Evolutionary conservation across 2,797 vertebrate genomes (phyloP).

Genomic region (Valencia hispanica): DNA sequence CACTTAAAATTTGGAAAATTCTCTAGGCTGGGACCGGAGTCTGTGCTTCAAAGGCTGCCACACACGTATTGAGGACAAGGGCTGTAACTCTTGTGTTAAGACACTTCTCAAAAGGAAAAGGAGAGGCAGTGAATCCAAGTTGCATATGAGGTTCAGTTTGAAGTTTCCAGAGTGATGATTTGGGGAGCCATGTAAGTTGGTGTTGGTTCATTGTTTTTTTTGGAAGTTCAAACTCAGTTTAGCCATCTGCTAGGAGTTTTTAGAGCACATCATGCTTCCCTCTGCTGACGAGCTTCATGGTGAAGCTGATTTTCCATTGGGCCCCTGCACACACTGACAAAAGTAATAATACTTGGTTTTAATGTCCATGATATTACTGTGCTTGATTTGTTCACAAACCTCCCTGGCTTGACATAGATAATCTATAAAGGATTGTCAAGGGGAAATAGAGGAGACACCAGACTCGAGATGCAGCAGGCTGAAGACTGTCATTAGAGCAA

Average conservation of each 20-base stretch:
- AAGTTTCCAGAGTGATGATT: background rate
- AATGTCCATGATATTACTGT: background rate
- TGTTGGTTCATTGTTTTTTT: background rate
- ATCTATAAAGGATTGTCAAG: too few species aligned
- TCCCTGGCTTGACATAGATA: too few species aligned
- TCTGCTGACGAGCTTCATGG: background rate
- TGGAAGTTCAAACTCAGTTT: background rate
- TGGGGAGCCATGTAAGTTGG: background rate
- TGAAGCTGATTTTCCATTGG: background rate
- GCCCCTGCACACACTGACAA: too few species aligned
- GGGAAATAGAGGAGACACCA: too few species aligned
- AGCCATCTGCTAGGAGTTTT: background rate
- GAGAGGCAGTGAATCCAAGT: background rate
- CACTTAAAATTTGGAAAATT: too few species aligned
- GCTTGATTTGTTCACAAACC: background rate
- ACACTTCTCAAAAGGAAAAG: background rate
- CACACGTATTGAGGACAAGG: too few species aligned
- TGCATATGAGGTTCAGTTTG: background rate
- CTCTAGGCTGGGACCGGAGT: too few species aligned
- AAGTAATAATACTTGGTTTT: too few species aligned
- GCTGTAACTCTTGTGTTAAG: background rate
- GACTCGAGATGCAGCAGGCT: background rate
- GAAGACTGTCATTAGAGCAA: background rate
- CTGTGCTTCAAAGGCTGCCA: too few species aligned
- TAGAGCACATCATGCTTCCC: background rate